Percentiles rank a stretch among this genome's conserved stretches.
Conservation (phyloP, 64 coral and sea anemone genomes). For the Montipora cactus region DNA sequence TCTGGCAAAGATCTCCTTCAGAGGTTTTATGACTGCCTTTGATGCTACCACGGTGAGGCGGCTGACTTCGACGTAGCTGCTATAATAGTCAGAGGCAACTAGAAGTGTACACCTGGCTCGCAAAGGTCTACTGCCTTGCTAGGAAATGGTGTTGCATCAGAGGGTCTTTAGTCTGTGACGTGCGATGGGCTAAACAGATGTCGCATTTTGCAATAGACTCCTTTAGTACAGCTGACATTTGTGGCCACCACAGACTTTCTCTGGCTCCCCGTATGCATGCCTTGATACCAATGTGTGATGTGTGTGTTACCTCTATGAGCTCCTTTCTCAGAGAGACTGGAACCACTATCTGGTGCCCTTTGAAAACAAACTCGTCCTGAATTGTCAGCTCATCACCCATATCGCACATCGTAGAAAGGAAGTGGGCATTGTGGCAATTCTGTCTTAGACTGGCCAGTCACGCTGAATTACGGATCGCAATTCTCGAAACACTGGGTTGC, state of each 20-base stretch:
- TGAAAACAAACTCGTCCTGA: not conserved
- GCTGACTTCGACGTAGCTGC: slow-evolving; percentile 10
- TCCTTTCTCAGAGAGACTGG: slow-evolving; percentile 10
- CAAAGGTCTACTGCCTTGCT: slow-evolving; percentile 1
- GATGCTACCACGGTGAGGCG: not conserved
- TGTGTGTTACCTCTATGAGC: slow-evolving; percentile 16
- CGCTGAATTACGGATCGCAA: not conserved
- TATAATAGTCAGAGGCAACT: slow-evolving; percentile 1
- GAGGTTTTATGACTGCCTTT: not conserved
- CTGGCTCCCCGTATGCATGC: not conserved
- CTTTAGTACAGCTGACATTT: slow-evolving; percentile 7
- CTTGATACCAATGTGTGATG: slow-evolving; percentile 5
- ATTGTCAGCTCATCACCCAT: not conserved
- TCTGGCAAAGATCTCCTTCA: slow-evolving; percentile 11
- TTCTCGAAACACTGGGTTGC: not conserved
- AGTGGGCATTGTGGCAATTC: slow-evolving; percentile 3
- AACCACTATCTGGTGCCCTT: not conserved
- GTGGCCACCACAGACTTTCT: not conserved
- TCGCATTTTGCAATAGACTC: not conserved
- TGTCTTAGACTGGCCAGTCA: not conserved
- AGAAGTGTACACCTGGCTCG: not conserved
- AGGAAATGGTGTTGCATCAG: not conserved
- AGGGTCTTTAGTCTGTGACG: not conserved
- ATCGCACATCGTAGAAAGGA: slow-evolving; percentile 7
- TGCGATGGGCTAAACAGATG: slow-evolving; percentile 1